These are phyloP conservation scores for Perdita meconis DNA, from an alignment of 2,888 invertebrate species.

Conservation along the genomic window DNA sequence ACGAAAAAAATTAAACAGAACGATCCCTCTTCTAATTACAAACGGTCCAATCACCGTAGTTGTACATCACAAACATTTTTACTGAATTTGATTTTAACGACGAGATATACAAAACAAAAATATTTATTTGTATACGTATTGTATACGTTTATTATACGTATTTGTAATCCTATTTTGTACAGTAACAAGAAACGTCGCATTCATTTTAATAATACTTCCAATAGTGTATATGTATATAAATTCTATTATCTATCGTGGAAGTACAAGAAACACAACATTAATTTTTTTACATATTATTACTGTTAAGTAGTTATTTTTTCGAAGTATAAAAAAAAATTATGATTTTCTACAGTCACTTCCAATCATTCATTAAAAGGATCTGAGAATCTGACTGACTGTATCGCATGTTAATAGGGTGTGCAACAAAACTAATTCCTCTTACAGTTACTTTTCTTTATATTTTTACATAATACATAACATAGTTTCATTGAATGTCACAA, in stretches of 20 bases:
- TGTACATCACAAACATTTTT: constrained; percentile 26
- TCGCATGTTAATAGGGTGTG: background rate
- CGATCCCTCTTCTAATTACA: background rate
- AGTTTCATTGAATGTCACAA: background rate
- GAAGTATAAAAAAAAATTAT: constrained; percentile 4
- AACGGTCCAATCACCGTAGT: constrained; percentile 8
- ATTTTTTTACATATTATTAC: constrained; percentile 23
- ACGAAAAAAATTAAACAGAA: constrained; percentile 6
- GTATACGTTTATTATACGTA: too few species aligned
- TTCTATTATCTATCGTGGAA: constrained; percentile 2
- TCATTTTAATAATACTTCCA: constrained; percentile 27
- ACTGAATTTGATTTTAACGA: constrained; percentile 46
- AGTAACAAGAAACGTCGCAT: constrained; percentile 17
- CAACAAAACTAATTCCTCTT: background rate
- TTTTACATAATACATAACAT: background rate
- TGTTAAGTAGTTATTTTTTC: constrained; percentile 9
- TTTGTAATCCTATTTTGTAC: constrained; percentile 37
- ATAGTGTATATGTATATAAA: constrained; percentile 3
- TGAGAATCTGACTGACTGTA: constrained; percentile 26
- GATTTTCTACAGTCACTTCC: background rate
- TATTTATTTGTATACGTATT: constrained; percentile 48
- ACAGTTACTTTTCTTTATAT: background rate
- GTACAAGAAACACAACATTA: constrained; percentile 10
- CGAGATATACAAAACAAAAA: constrained; percentile 31
- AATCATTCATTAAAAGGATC: constrained; percentile 14